Base-by-base conservation (phyloP, 2,113 vertebrate genomes). In the Cranoglanis bouderius region DNA sequence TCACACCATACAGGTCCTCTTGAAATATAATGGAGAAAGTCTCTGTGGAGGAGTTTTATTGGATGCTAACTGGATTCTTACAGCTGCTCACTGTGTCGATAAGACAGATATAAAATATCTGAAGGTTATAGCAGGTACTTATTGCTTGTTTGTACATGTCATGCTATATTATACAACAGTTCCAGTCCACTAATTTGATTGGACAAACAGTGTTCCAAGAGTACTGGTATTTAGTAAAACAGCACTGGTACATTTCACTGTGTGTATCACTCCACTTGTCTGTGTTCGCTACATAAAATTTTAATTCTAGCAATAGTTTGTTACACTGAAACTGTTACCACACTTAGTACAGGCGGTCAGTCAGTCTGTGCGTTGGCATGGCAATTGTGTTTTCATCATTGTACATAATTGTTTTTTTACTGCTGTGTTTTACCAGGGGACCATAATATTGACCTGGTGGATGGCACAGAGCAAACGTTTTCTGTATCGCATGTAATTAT, bases 31-130 rank as follows among this genome's bases (percentile, higher is more conserved):
- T 0, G 91, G 88, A 32, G 9, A 0, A 0, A 92, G 91, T 82
- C 92, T 93, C 19, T 99, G 98, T 49, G 97, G 98, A 0, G 98
- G 96, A 0, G 91, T 92, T 8, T 94, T 99, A 88, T 89, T 99
- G 49, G 90, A 92, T 0, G 81, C 94, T 0, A 86, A 90, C 24
- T 98, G 97, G 97, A 95, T 98, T 2, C 84, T 98, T 87, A 97
- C 97, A 0, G 98, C 98, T 0, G 98, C 97, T 87, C 98, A 99
- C 88, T 99, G 98, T 81, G 87, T 98, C 26, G 92, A 95, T 0
- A 26, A 92, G 0, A 38, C 0, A 85, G n/a, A 43, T 4, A 18
- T 4, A 0, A 32, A 85, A 5, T 24, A 92, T n/a, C 24, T 97
- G 12, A 93, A 88, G 0, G 96, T 95, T 12, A 94, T 96, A n/a